A percentile compares a stretch with the other conserved stretches of the same genome.
Evolutionary conservation across 35 echinoderm and acorn worm species (phyloP).

Genomic region (Apostichopus californicus): DNA sequence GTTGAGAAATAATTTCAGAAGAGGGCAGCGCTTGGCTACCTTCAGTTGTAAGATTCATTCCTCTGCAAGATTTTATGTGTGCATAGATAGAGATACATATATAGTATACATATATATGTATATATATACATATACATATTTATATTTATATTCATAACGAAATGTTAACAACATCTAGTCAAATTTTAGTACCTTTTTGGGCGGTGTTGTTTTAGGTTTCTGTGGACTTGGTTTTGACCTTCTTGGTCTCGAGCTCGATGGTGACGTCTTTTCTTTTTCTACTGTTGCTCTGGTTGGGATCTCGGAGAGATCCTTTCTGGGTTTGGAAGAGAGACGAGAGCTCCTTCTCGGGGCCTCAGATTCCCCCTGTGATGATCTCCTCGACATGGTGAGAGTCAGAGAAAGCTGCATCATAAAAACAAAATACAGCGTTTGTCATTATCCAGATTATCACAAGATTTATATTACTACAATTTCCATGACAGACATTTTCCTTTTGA

Average conservation of each 20-base stretch:
- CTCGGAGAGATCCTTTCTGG: slow-evolving; percentile 35
- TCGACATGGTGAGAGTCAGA: slow-evolving; percentile 7
- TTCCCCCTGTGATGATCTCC: slow-evolving; percentile 24
- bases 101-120: too few relatives aligned
- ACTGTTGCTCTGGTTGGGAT: slow-evolving; percentile 4
- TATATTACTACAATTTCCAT: too few relatives aligned
- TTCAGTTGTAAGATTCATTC: too few relatives aligned
- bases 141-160: too few relatives aligned
- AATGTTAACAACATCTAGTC: too few relatives aligned
- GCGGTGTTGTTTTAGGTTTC: slow-evolving; percentile 27
- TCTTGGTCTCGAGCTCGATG: slow-evolving; percentile 16
- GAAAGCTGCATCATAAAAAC: neutral
- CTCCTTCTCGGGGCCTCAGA: slow-evolving; percentile 22
- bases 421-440: neutral
- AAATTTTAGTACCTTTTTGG: neutral
- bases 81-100: too few relatives aligned
- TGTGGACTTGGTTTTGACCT: slow-evolving; percentile 28
- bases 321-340: slow-evolving; percentile 37
- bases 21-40: too few relatives aligned
- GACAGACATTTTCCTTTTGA: too few relatives aligned
- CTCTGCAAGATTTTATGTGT: too few relatives aligned
- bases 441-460: too few relatives aligned
- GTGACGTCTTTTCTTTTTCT: slow-evolving; percentile 30
- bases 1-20: too few relatives aligned
- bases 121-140: too few relatives aligned